Percentiles rank a stretch among this genome's conserved stretches.
These are phyloP conservation scores for Syngnathus scovelli DNA, from an alignment of 2,113 vertebrate species.

Conservation along the genomic window DNA sequence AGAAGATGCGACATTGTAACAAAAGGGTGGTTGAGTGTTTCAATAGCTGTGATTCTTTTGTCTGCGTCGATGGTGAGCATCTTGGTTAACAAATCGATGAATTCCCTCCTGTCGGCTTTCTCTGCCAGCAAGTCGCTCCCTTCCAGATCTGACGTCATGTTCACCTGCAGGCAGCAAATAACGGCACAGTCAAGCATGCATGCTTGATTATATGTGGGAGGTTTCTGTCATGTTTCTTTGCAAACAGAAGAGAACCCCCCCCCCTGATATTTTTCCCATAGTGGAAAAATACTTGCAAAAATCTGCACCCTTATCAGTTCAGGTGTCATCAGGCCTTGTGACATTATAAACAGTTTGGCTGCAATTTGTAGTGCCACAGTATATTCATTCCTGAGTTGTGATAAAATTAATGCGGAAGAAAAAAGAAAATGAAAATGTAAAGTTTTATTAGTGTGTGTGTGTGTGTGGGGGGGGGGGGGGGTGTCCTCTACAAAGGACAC, in stretches of 20 bases:
- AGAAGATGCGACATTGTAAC: constrained; percentile 96
- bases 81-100: constrained; percentile 97
- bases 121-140: constrained; percentile 96
- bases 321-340: constrained; percentile 52
- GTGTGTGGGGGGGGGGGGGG: background rate
- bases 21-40: constrained; percentile 96
- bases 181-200: constrained; percentile 7
- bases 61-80: constrained; percentile 98
- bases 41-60: constrained; percentile 96
- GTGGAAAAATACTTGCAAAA: constrained; percentile 44
- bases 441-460: background rate
- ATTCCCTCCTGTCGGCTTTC: constrained; percentile 95
- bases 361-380: constrained; percentile 58
- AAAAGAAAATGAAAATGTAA: constrained; percentile 22
- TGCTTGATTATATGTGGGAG: constrained; percentile 10
- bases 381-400: constrained; percentile 49
- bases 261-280: constrained; percentile 22
- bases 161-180: constrained; percentile 77
- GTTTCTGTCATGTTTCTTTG: background rate
- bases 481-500: constrained; percentile 37
- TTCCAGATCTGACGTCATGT: constrained; percentile 93
- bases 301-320: constrained; percentile 36
- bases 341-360: constrained; percentile 67
- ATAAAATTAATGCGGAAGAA: constrained; percentile 54
- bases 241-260: constrained; percentile 16